Conservation (phyloP, 1,140 invertebrate species). For the Anoplophora glabripennis region DNA sequence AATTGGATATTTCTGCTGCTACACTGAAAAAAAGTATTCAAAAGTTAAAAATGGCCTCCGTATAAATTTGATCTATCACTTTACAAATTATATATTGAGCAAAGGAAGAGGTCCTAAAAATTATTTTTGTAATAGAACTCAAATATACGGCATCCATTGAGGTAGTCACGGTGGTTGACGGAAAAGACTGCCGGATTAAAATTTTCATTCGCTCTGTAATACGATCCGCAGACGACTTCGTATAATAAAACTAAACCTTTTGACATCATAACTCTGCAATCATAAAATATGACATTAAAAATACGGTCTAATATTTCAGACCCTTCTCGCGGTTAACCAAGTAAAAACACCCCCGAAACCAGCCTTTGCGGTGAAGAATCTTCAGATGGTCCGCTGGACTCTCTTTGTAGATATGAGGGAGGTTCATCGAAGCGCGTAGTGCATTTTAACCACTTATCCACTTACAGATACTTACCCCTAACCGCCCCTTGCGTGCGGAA, state of each 20-base stretch:
- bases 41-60: no score
- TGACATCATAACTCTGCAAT: conserved; percentile 45
- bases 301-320: conserved; percentile 43
- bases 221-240: conserved; percentile 24
- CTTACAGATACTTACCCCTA: conserved; percentile 36
- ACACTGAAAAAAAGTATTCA: no score
- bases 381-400: conserved; percentile 29
- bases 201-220: no score
- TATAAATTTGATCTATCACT: no score
- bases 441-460: conserved; percentile 48
- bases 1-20: no score
- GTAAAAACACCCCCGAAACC: not conserved
- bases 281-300: conserved; percentile 49
- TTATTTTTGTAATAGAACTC: no score
- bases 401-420: conserved; percentile 41
- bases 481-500: conserved; percentile 4
- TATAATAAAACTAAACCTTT: conserved; percentile 40
- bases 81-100: no score
- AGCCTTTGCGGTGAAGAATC: not conserved
- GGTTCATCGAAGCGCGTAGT: conserved; percentile 44
- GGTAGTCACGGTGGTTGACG: no score
- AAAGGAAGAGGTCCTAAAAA: no score
- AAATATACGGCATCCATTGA: no score
- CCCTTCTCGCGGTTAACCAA: conserved; percentile 28
- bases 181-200: no score